Base-by-base conservation (phyloP, 2,888 invertebrate species). In the Torymus aiolomorphi region DNA sequence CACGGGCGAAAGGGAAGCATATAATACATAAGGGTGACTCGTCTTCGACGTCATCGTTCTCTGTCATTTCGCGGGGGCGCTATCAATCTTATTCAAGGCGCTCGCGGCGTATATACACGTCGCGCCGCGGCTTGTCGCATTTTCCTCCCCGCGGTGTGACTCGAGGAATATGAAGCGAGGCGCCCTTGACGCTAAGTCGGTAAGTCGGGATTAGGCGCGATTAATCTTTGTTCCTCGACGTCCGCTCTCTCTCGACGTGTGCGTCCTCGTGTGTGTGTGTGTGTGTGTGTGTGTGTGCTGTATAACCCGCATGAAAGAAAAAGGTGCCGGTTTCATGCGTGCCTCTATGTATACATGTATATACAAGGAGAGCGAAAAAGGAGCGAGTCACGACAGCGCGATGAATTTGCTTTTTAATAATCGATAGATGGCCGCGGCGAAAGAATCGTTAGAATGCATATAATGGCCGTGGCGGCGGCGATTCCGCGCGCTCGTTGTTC, bases 191-290 rank as follows among this genome's bases (percentile, higher is more conserved):
- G 74, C 74, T 67, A 66, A 80, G 80, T 71, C 74, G 80, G 80
- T 67, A 66, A 80, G 80, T 71, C 74, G 80, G 80, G 82, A 82
- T 83, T 82, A 80, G 75, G 73, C 70, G 75, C 82, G 80, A 84
- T 84, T 83, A 83, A 85, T 84, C 83, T 83, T 83, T 82, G 82
- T 80, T 82, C 78, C 65, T 10, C 80, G 75, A 80, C 78, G 81
- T 81, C 77, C 65, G 75, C 59, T 24, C 54, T 14, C 13, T 13
- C 63, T 13, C 56, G 42, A 14, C 12, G 10, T 49, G 51, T 20
- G 65, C 52, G 10, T 62, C 16, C 18, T 2, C 52, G 14, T 54
- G 57, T 14, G 12, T 31, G 31, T 31, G 31, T 31, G 5, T 31
- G 31, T 31, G 5, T 31, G 31, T 3, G 31, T 31, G 4, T n/a